phyloP scores from a whole-genome alignment of 2,113 vertebrate genomes.

The Leucopternis melanops region DNA sequence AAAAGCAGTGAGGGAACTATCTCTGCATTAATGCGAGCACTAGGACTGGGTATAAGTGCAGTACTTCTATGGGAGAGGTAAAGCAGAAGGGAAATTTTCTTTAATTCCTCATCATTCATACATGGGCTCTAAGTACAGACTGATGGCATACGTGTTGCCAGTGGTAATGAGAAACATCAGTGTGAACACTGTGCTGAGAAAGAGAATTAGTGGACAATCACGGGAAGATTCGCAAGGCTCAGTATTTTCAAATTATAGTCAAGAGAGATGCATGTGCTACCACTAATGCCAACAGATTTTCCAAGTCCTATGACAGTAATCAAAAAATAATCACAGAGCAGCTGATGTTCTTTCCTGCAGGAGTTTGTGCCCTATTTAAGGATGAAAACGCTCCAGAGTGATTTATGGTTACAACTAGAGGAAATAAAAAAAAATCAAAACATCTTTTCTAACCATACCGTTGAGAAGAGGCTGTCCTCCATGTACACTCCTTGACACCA shows the following conservation, averaged over 20 bases:
- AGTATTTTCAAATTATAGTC: not conserved
- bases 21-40: not conserved
- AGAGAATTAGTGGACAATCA: not conserved
- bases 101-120: not conserved
- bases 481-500: constrained; percentile 78
- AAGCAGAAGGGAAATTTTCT: not conserved
- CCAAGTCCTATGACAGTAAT: not conserved
- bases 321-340: not conserved
- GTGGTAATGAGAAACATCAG: not conserved
- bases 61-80: not conserved
- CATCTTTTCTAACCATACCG: constrained; percentile 71
- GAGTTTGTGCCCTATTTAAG: not conserved
- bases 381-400: not conserved
- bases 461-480: constrained; percentile 90
- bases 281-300: constrained; percentile 4
- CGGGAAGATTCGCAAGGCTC: not conserved
- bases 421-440: not conserved
- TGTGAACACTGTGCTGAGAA: not conserved
- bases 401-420: not conserved
- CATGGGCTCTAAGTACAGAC: not conserved
- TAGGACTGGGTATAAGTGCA: not conserved
- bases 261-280: not conserved
- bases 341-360: not conserved
- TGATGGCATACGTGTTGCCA: rapidly evolving
- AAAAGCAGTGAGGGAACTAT: not conserved